Evolutionary conservation across 2,797 vertebrate species (phyloP), one percentile per base, ranked within the genome.

Genomic region (Sebastes vulpes): DNA sequence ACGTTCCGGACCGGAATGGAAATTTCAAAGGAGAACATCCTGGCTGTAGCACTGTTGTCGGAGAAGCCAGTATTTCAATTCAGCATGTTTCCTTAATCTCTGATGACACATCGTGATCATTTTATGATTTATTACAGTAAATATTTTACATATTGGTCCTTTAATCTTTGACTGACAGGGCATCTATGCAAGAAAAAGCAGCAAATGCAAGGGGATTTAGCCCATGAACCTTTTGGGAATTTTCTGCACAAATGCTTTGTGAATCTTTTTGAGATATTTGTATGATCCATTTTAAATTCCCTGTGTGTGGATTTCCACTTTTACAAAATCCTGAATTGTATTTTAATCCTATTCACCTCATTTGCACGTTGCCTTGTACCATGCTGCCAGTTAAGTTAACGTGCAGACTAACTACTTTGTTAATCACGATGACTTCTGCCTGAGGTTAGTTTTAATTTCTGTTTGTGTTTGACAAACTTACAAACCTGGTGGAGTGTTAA

Each of bases 11-110:
- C 42, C 14, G 1, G 42, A 46, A 46, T 18, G 14, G 38, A 46
- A 46, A 46, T 46, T 46, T 46, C 38, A 16, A 46, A 18, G 14
- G 14, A 46, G 38, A 46, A 46, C 14, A 7, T 18, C 5, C 38
- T 1, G 38, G 38, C 14, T 46, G 38, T 46, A 0, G 38, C 14
- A 18, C 0, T 46, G 38, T 46, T 46, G 0, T 18, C 1, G 0
- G 38, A 46, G 6, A 46, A 46, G 12, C 38, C 12, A 42, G 38
- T 46, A 46, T 46, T 18, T 46, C 38, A 46, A 46, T 46, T 1
- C 1, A 46, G 38, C 38, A 46, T 46, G 42, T 18, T 46, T 46
- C 42, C 16, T 46, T 46, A 46, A 46, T 46, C 42, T 46, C 42
- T 46, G 42, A 18, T 46, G 42, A 46, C 38, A 18, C 14, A 46